Conservation (phyloP, 2,797 vertebrate genomes). For the Aldrovandia affinis region DNA sequence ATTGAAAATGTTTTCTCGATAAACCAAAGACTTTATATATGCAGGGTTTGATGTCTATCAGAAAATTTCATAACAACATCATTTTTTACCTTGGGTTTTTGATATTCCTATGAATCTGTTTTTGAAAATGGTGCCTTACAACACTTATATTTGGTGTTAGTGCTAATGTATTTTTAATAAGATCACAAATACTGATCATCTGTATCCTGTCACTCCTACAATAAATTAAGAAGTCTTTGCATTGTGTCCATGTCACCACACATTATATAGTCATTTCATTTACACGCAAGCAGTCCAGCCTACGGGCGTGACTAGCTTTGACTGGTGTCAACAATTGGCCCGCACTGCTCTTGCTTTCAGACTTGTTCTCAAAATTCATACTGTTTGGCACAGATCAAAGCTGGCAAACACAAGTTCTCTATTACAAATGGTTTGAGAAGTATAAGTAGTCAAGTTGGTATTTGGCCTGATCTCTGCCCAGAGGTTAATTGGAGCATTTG, state of each 20-base stretch:
- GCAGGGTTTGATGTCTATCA: neutral
- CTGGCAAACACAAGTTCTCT: constrained; percentile 54
- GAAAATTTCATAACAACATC: neutral
- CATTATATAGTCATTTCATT: neutral
- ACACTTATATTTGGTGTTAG: neutral
- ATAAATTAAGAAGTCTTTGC: too few relatives aligned
- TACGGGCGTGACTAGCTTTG: constrained; percentile 37
- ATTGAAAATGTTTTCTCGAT: neutral
- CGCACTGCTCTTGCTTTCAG: constrained; percentile 52
- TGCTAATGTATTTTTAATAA: neutral
- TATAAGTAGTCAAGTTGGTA: constrained; percentile 56
- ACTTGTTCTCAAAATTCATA: constrained; percentile 50
- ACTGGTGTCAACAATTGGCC: constrained; percentile 40
- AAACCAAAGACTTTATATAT: neutral
- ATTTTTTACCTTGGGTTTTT: neutral
- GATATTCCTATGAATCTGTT: neutral
- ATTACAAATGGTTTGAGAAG: constrained; percentile 62
- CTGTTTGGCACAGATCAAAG: constrained; percentile 57
- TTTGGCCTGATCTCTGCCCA: constrained; percentile 66
- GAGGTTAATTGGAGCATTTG: constrained; percentile 74
- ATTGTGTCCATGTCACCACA: too few relatives aligned
- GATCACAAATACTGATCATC: neutral
- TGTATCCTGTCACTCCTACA: neutral
- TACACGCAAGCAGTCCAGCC: neutral
- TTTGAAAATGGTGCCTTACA: neutral